Conservation (phyloP, 2,797 vertebrate species). For the Salarias fasciatus region DNA sequence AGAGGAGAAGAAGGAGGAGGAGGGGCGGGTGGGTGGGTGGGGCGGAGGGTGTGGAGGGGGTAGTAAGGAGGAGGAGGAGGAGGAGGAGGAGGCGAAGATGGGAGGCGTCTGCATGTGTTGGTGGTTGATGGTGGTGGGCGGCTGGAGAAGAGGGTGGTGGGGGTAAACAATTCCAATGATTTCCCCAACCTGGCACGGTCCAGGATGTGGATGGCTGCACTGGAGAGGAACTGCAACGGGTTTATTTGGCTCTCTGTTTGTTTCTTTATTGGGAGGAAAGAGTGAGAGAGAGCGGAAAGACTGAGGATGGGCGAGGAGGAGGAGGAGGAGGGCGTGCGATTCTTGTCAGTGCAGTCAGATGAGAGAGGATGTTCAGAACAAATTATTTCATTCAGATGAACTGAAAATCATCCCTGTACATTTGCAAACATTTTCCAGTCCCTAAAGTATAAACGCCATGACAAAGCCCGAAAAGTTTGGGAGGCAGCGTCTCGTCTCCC, state of each 20-base stretch:
- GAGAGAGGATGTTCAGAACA: constrained; percentile 69
- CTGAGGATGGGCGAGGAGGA: constrained; percentile 13
- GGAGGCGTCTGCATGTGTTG: constrained; percentile 49
- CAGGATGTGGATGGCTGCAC: constrained; percentile 81
- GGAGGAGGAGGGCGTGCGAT: constrained; percentile 53
- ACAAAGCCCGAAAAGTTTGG: constrained; percentile 30
- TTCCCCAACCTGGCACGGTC: constrained; percentile 81
- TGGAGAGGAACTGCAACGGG: constrained; percentile 78
- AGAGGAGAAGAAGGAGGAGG: constrained; percentile 74
- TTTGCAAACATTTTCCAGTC: constrained; percentile 66
- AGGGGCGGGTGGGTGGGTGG: background rate
- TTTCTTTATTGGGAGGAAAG: constrained; percentile 75
- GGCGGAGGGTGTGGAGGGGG: background rate
- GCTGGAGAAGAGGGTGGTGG: background rate
- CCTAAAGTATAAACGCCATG: constrained; percentile 24
- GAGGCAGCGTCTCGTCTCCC: constrained; percentile 35
- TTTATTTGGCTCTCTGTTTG: constrained; percentile 78
- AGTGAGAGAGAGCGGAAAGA: constrained; percentile 33
- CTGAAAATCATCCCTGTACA: constrained; percentile 60
- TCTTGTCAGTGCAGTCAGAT: constrained; percentile 64
- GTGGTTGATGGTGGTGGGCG: constrained; percentile 10
- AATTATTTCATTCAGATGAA: constrained; percentile 73
- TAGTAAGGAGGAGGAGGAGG: constrained; percentile 22
- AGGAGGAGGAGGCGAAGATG: constrained; percentile 62
- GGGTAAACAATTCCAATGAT: constrained; percentile 80